A percentile compares a stretch with the other conserved stretches of the same genome.
phyloP scores from a whole-genome alignment of 2,113 vertebrate genomes.

The Rhea americana region DNA sequence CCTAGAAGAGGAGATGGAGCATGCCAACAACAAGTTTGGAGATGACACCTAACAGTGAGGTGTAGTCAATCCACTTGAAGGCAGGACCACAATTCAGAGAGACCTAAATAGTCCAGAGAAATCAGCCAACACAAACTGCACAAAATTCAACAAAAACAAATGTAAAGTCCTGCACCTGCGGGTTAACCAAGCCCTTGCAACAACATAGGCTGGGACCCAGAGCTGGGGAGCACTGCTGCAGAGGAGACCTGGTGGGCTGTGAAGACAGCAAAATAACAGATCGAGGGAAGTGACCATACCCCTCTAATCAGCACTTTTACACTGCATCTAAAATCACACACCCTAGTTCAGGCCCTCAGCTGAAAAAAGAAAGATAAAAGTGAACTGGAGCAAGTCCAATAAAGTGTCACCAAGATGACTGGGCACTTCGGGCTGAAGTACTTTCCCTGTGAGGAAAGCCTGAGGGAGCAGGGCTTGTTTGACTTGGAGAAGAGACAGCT shows the following conservation, averaged over 20 bases:
- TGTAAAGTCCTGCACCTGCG: not conserved
- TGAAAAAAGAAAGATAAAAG: not conserved
- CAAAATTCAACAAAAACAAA: not conserved
- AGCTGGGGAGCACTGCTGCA: not conserved
- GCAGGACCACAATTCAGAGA: not conserved
- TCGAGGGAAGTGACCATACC: not conserved
- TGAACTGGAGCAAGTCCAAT: too few species aligned
- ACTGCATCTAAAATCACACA: fast-evolving
- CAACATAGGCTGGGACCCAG: fast-evolving
- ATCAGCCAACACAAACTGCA: not conserved
- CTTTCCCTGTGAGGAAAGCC: not conserved
- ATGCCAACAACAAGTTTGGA: not conserved
- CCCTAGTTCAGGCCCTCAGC: fast-evolving
- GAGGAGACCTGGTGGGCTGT: not conserved
- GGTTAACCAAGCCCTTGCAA: not conserved
- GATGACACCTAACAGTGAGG: not conserved
- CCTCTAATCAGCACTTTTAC: not conserved
- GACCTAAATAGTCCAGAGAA: not conserved
- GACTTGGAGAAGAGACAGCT: not conserved
- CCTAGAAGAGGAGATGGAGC: not conserved
- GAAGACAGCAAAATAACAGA: not conserved
- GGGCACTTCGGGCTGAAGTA: not conserved
- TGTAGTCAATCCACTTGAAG: fast-evolving
- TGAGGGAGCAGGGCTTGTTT: not conserved
- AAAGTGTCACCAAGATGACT: too few species aligned